phyloP scores from a whole-genome alignment of 2,888 invertebrate species.

The Erannis defoliaria region DNA sequence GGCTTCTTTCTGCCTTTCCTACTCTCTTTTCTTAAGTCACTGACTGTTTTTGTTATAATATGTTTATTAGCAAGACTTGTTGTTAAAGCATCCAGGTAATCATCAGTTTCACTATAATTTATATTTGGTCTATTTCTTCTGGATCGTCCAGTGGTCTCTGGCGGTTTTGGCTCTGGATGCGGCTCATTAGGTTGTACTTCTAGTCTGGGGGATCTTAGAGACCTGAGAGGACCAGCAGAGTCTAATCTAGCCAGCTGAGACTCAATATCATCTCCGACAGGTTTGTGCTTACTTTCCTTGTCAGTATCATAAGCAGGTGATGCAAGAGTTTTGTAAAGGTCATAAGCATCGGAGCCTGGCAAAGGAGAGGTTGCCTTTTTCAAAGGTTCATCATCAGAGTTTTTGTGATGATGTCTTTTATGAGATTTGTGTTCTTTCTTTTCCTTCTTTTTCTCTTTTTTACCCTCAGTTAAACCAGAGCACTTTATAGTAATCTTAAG shows the following conservation, averaged over 20 bases:
- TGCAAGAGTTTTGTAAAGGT: conserved; percentile 82
- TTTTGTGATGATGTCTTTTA: conserved; percentile 77
- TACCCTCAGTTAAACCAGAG: conserved; percentile 70
- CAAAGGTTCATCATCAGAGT: conserved; percentile 69
- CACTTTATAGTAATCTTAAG: conserved; percentile 84
- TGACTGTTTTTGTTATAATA: conserved; percentile 69
- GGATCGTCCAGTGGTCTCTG: conserved; percentile 75
- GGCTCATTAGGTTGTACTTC: conserved; percentile 67
- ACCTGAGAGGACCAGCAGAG: conserved; percentile 62
- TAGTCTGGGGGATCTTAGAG: conserved; percentile 67
- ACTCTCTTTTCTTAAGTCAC: conserved; percentile 77
- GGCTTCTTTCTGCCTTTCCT: conserved; percentile 74
- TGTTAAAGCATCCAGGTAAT: conserved; percentile 82
- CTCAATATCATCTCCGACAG: conserved; percentile 72
- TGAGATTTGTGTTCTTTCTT: conserved; percentile 86
- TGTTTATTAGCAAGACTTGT: conserved; percentile 69
- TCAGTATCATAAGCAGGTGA: conserved; percentile 74
- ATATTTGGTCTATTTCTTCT: conserved; percentile 81
- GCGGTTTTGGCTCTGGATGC: conserved; percentile 77
- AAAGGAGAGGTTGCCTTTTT: conserved; percentile 82
- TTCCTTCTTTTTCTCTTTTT: conserved; percentile 80
- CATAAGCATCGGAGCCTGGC: conserved; percentile 81
- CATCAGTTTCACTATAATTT: conserved; percentile 86
- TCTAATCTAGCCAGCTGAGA: conserved; percentile 72
- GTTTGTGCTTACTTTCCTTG: conserved; percentile 60